These are phyloP conservation scores for Sphaeridia pumilis DNA, from an alignment of 2,888 invertebrate genomes.

Conservation along the genomic window DNA sequence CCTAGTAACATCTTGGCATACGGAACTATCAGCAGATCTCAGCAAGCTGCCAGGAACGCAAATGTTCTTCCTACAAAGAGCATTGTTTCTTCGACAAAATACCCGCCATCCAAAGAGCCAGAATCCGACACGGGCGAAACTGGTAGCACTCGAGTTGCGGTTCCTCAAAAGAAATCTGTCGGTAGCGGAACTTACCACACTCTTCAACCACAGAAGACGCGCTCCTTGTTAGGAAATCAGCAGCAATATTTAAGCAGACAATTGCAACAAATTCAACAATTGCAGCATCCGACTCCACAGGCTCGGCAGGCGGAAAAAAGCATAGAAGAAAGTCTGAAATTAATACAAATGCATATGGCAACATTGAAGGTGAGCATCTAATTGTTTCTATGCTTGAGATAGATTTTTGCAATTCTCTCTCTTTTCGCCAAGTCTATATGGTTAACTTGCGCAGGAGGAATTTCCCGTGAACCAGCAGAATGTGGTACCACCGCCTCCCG, in stretches of 20 bases:
- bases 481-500: constrained; percentile 51
- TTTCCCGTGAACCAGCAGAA: constrained; percentile 37
- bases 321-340: constrained; percentile 39
- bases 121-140: constrained; percentile 35
- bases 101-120: constrained; percentile 62
- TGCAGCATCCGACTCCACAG: constrained; percentile 26
- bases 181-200: constrained; percentile 30
- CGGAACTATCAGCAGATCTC: constrained; percentile 25
- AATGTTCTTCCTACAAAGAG: constrained; percentile 47
- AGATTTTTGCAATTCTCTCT: not conserved
- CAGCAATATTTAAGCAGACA: constrained; percentile 29
- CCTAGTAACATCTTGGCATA: constrained; percentile 15
- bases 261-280: constrained; percentile 23
- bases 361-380: constrained; percentile 37
- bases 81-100: constrained; percentile 62
- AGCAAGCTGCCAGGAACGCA: constrained; percentile 17
- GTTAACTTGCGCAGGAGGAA: not conserved
- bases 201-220: constrained; percentile 31
- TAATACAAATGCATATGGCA: constrained; percentile 39
- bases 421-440: not conserved
- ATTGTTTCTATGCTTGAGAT: too few species aligned
- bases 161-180: constrained; percentile 48
- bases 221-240: constrained; percentile 26
- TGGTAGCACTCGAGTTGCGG: constrained; percentile 39
- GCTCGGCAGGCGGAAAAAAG: constrained; percentile 37